phyloP scores from a whole-genome alignment of 2,113 vertebrate genomes.

The Podarcis raffonei region DNA sequence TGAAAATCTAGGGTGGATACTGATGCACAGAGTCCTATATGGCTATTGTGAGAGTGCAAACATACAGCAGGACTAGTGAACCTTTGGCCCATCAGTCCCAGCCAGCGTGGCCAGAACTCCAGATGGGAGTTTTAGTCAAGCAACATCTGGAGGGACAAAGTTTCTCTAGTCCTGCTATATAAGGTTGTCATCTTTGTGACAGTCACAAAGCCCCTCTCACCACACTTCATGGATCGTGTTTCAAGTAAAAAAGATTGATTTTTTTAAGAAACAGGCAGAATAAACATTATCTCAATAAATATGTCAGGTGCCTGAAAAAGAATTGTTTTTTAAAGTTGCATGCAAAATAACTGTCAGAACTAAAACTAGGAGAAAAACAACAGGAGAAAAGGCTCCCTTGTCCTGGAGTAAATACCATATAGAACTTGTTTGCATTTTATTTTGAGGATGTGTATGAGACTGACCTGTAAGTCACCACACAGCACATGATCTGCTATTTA shows the following conservation, averaged over 20 bases:
- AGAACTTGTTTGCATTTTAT: not conserved
- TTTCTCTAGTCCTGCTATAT: too few relatives aligned
- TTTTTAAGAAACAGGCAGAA: not conserved
- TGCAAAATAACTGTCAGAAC: not conserved
- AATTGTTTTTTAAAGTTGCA: not conserved
- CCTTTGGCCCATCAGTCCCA: not conserved
- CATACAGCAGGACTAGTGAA: too few relatives aligned
- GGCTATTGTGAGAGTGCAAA: not conserved
- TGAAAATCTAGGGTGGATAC: not conserved
- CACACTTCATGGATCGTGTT: not conserved
- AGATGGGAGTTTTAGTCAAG: too few relatives aligned
- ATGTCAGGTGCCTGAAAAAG: not conserved
- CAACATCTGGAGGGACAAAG: too few relatives aligned
- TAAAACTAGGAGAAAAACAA: not conserved
- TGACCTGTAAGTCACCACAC: not conserved
- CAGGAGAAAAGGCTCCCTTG: not conserved
- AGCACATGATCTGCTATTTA: not conserved
- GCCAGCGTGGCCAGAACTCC: too few relatives aligned
- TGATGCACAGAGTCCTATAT: not conserved
- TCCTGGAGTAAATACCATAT: not conserved
- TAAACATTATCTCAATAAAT: not conserved
- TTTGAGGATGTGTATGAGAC: not conserved
- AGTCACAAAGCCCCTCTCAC: not conserved
- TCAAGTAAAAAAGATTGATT: not conserved
- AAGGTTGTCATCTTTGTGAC: not conserved